Percentiles rank a stretch among this genome's conserved stretches.
These are phyloP conservation scores for Melanotaenia pygmaea DNA, from an alignment of 2,797 vertebrate species.

Conservation along the genomic window DNA sequence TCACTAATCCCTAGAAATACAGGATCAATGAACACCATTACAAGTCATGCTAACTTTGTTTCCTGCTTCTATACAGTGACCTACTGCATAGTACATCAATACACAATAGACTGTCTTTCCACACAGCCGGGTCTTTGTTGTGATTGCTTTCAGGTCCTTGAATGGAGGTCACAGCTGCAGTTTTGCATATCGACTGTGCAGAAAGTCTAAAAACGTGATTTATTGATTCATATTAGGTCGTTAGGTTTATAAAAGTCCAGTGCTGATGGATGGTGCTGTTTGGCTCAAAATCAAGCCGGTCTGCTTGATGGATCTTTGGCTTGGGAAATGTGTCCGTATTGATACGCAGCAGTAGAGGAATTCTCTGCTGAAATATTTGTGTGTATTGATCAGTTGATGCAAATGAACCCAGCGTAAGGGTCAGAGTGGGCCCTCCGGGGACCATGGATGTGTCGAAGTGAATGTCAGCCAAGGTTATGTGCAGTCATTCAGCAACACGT, in stretches of 20 bases:
- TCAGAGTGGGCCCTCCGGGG: conserved; percentile 53
- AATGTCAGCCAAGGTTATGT: conserved; percentile 79
- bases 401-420: conserved; percentile 61
- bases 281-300: conserved; percentile 50
- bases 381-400: conserved; percentile 74
- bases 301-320: conserved; percentile 67
- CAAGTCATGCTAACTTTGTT: conserved; percentile 41
- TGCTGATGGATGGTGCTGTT: conserved; percentile 65
- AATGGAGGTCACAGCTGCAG: conserved; percentile 58
- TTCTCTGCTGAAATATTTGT: conserved; percentile 63
- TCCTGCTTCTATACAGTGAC: conserved; percentile 42
- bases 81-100: conserved; percentile 25
- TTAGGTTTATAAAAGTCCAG: conserved; percentile 58
- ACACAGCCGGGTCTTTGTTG: conserved; percentile 20
- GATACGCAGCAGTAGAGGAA: conserved; percentile 58
- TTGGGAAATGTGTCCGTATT: conserved; percentile 60
- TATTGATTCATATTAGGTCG: conserved; percentile 73
- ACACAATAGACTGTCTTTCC: conserved; percentile 37
- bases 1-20: conserved; percentile 35
- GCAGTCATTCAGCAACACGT: conserved; percentile 50
- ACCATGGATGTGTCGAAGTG: conserved; percentile 46
- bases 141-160: conserved; percentile 54
- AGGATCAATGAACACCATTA: conserved; percentile 51
- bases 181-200: conserved; percentile 54
- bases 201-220: conserved; percentile 63